A percentile compares a stretch with the other conserved stretches of the same genome.
Conservation (phyloP, 2,888 invertebrate species). For the Trypoxylon attenuatum region DNA sequence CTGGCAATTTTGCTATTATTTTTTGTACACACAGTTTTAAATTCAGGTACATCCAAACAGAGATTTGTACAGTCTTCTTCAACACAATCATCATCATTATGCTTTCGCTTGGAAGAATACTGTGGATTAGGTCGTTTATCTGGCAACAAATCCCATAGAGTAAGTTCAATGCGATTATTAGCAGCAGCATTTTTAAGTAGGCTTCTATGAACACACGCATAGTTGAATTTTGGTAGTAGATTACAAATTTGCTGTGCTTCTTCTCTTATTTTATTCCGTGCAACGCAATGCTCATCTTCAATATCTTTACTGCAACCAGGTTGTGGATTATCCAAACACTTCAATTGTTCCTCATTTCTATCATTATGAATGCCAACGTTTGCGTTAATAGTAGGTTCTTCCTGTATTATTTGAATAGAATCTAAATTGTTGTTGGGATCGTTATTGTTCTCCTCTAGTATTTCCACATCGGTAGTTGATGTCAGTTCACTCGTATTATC, state of each 20-base stretch:
- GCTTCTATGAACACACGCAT: constrained; percentile 18
- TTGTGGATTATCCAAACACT: constrained; percentile 33
- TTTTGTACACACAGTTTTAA: no score
- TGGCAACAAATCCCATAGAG: constrained; percentile 57
- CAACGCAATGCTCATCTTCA: neutral
- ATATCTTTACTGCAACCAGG: constrained; percentile 61
- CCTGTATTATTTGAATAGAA: constrained; percentile 23
- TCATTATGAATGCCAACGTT: neutral
- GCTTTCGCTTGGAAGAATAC: neutral
- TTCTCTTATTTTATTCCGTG: constrained; percentile 3
- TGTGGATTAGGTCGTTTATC: constrained; percentile 12
- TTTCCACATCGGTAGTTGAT: constrained; percentile 28
- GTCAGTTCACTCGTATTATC: neutral
- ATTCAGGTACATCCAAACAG: no score
- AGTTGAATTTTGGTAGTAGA: constrained; percentile 38
- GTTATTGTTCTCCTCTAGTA: constrained; percentile 62
- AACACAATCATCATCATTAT: neutral
- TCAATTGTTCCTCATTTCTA: neutral
- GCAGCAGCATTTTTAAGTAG: constrained; percentile 29
- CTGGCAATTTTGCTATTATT: no score
- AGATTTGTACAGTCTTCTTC: neutral
- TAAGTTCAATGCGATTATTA: constrained; percentile 43
- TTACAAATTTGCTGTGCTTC: constrained; percentile 27
- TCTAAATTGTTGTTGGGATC: constrained; percentile 63
- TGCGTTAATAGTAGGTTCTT: neutral